phyloP scores from a whole-genome alignment of 1,140 invertebrate genomes.

The Tetramorium parvispinum region DNA sequence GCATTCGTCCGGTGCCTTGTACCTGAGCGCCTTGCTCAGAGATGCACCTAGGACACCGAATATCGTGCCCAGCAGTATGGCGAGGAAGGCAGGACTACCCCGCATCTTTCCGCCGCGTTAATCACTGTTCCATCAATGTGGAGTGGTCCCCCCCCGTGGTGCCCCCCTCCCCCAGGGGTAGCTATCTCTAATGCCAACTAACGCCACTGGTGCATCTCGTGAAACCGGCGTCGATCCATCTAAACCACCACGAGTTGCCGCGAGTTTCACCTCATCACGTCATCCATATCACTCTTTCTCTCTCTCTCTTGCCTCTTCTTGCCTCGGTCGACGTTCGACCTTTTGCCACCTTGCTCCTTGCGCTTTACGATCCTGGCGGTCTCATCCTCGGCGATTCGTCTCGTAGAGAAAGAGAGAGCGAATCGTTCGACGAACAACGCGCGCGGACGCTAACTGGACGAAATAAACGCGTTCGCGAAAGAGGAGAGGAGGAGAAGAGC shows the following conservation, averaged over 20 bases:
- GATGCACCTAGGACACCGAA: slow-evolving; percentile 90
- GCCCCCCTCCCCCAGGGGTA: slow-evolving; percentile 14
- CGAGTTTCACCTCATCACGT: slow-evolving; percentile 62
- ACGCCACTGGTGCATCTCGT: slow-evolving; percentile 59
- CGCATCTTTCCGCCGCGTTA: slow-evolving; percentile 78
- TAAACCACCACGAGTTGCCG: slow-evolving; percentile 50
- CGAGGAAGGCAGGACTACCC: slow-evolving; percentile 85
- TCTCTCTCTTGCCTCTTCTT: not conserved
- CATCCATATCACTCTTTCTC: slow-evolving; percentile 55
- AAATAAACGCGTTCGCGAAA: slow-evolving; percentile 15
- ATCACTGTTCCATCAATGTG: slow-evolving; percentile 61
- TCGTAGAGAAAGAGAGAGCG: not conserved
- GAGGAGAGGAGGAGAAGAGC: not conserved
- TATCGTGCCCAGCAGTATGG: slow-evolving; percentile 88
- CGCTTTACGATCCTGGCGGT: slow-evolving; percentile 61
- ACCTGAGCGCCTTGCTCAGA: slow-evolving; percentile 89
- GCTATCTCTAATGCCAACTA: slow-evolving; percentile 29
- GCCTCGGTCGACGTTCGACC: slow-evolving; percentile 51
- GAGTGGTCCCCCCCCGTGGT: slow-evolving; percentile 40
- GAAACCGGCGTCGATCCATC: slow-evolving; percentile 70
- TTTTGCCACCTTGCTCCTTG: slow-evolving; percentile 46
- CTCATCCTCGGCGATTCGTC: slow-evolving; percentile 54
- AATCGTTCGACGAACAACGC: not conserved
- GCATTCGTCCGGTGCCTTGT: slow-evolving; percentile 94
- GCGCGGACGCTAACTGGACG: slow-evolving; percentile 36